Conservation (phyloP, 2,797 vertebrate species). For the Tachyglossus aculeatus region DNA sequence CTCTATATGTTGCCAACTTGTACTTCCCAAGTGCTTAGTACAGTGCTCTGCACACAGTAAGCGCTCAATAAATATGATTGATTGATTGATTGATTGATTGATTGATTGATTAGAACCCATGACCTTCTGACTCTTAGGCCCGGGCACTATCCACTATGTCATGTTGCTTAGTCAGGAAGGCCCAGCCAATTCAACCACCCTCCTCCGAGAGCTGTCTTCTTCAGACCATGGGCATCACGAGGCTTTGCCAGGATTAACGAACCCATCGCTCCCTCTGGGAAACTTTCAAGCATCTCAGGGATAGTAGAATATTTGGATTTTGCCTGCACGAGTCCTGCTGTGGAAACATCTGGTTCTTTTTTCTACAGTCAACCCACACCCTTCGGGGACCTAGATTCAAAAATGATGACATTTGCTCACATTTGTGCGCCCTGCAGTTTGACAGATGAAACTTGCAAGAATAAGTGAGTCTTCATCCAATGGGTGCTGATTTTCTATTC, state of each 20-base stretch:
- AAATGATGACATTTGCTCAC: conserved; percentile 77
- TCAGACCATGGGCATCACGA: no score
- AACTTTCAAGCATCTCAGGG: conserved; percentile 66
- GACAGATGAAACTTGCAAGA: conserved; percentile 77
- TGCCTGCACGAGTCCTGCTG: conserved; percentile 63
- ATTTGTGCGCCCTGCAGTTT: conserved; percentile 72
- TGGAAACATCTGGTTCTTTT: conserved; percentile 79
- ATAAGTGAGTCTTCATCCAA: conserved; percentile 73
- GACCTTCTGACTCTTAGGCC: no score
- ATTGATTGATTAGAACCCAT: no score
- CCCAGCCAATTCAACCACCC: conserved; percentile 56
- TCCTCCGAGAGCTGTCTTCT: conserved; percentile 66
- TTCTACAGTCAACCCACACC: conserved; percentile 74
- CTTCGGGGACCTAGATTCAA: conserved; percentile 73
- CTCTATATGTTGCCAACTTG: no score
- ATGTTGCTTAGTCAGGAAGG: no score
- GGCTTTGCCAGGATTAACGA: conserved; percentile 75
- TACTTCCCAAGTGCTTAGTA: no score
- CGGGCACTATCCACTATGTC: no score
- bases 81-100: no score
- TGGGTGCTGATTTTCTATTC: conserved; percentile 75
- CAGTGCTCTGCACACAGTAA: no score
- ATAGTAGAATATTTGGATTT: conserved; percentile 71
- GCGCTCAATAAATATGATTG: no score
- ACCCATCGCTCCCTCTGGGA: conserved; percentile 74